phyloP scores from a whole-genome alignment of 2,888 invertebrate species.

The Maniola hyperantus region DNA sequence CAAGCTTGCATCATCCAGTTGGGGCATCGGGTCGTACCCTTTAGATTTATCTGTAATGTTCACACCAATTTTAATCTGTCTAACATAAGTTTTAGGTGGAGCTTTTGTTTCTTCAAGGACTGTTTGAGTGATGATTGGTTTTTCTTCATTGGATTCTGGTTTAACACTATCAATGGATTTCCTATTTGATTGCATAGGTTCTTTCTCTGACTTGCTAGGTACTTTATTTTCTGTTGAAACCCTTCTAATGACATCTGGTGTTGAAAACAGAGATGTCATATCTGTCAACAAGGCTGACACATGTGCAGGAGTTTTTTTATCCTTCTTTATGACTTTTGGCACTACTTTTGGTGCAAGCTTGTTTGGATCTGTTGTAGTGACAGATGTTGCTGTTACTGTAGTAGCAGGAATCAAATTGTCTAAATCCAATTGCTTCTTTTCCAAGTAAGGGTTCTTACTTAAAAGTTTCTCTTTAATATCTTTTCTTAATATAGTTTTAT shows the following conservation, averaged over 20 bases:
- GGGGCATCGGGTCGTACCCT: constrained; percentile 70
- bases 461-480: constrained; percentile 68
- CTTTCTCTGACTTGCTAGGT: constrained; percentile 77
- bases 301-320: constrained; percentile 84
- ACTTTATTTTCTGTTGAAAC: constrained; percentile 81
- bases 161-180: constrained; percentile 44
- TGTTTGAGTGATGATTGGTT: constrained; percentile 37
- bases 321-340: constrained; percentile 68
- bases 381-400: constrained; percentile 52
- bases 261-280: constrained; percentile 88
- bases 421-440: constrained; percentile 52
- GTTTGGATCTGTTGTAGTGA: constrained; percentile 50
- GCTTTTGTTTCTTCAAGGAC: constrained; percentile 51
- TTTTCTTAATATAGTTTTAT: constrained; percentile 58
- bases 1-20: constrained; percentile 75
- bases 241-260: constrained; percentile 89
- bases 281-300: constrained; percentile 80
- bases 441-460: constrained; percentile 56
- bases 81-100: constrained; percentile 54
- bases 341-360: constrained; percentile 74
- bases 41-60: constrained; percentile 59
- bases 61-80: constrained; percentile 52
- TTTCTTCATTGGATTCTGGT: constrained; percentile 47
- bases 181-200: constrained; percentile 52
- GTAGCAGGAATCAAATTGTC: constrained; percentile 41